A percentile compares a stretch with the other conserved stretches of the same genome.
Evolutionary conservation across 2,797 vertebrate species (phyloP).

Genomic region (Danio jaintianensis): DNA sequence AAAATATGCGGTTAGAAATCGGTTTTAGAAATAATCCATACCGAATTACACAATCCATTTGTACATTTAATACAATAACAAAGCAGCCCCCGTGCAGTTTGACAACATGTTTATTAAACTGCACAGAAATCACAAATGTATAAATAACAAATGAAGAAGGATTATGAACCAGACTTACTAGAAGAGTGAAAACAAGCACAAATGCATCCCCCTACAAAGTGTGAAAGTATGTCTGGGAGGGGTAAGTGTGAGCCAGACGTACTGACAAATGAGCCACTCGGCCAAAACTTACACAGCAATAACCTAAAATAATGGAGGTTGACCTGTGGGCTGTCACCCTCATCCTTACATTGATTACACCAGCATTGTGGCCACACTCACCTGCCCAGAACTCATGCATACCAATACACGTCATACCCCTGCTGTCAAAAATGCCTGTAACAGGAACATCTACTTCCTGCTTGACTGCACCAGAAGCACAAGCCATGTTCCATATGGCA

Average conservation of each 20-base stretch:
- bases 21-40: neutral
- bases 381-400: slow-evolving; percentile 38
- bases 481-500: neutral
- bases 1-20: neutral
- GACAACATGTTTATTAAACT: slow-evolving; percentile 28
- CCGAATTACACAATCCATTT: neutral
- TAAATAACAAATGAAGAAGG: slow-evolving; percentile 20
- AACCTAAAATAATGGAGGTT: slow-evolving; percentile 65
- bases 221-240: neutral
- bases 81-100: slow-evolving; percentile 10
- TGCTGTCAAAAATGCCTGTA: slow-evolving; percentile 27
- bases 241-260: slow-evolving; percentile 36
- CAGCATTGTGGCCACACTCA: slow-evolving; percentile 37
- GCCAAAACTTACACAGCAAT: slow-evolving; percentile 59
- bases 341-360: slow-evolving; percentile 61
- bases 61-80: slow-evolving; percentile 14
- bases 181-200: neutral
- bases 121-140: slow-evolving; percentile 1
- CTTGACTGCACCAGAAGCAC: slow-evolving; percentile 15
- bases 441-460: slow-evolving; percentile 25
- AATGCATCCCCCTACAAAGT: neutral
- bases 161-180: slow-evolving; percentile 5
- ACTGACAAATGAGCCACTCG: slow-evolving; percentile 61
- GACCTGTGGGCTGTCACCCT: slow-evolving; percentile 60
- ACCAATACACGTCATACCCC: slow-evolving; percentile 33